Evolutionary conservation across 2,888 invertebrate species (phyloP), one percentile per base, ranked within the genome.

Genomic region (Ariolimax columbianus): DNA sequence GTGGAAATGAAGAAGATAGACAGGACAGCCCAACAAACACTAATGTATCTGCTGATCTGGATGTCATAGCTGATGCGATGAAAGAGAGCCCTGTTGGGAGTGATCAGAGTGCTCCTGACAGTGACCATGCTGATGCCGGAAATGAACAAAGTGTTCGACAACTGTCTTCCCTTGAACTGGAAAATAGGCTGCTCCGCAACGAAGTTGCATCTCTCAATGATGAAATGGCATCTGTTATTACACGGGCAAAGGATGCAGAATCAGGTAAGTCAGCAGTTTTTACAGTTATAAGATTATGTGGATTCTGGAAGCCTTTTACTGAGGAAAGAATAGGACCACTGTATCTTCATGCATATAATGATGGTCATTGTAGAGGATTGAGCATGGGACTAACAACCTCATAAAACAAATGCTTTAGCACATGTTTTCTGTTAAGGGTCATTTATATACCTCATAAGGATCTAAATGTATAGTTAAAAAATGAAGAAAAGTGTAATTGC

Each of bases 121-220:
- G 88, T 63, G 86, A 87, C 26, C 78, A 77, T n/a, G 88, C 88
- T 3, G 88, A 89, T 63, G 82, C 87, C 47, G 84, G 88, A 19
- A 36, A 43, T 33, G 86, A 77, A 11, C 68, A 43, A 19, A 78
- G 78, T 3, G 82, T 83, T 40, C 89, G 91, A 83, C 89, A 91
- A 68, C 63, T 92, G 75, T 93, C 93, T 14, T 91, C 93, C 30
- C 85, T 93, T 40, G 93, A 93, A 79, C 89, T 93, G 26, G 94
- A 94, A 86, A 94, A 94, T 88, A 91, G 93, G 82, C 90, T 95
- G 85, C 91, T 95, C 81, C 94, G 94, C 88, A 95, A 94, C 90
- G 95, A 95, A 92, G 93, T 95, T 26, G 91, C 94, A 66, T 95
- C 95, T 77, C 92, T 95, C 3, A 95, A 95, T 89, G 94, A 95